These are phyloP conservation scores for Hemicentrotus pulcherrimus DNA, from an alignment of 35 echinoderm and acorn worm genomes.

Conservation along the genomic window DNA sequence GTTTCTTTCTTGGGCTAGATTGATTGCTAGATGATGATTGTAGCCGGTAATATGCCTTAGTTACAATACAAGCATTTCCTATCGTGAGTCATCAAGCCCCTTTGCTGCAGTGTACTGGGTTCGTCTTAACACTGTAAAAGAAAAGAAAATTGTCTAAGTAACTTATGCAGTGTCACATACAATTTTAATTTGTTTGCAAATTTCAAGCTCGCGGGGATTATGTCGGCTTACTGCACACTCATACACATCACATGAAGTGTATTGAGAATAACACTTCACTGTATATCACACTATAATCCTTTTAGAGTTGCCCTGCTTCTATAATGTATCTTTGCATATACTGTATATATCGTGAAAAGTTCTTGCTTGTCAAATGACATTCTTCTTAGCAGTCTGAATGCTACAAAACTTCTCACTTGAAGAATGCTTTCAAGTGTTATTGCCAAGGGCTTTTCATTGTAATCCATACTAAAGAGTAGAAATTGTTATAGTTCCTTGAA, in stretches of 20 bases:
- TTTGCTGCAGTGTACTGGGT: neutral
- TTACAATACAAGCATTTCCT: constrained; percentile 19
- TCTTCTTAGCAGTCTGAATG: neutral
- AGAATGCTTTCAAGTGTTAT: neutral
- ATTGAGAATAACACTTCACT: neutral
- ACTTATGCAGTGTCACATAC: constrained; percentile 17
- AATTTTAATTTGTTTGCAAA: constrained; percentile 20
- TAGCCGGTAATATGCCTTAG: neutral
- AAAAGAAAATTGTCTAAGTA: neutral
- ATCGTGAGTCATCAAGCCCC: neutral
- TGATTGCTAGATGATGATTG: neutral
- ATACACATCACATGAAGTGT: constrained; percentile 18
- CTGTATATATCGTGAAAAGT: neutral
- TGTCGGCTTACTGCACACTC: neutral
- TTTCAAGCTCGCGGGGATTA: neutral
- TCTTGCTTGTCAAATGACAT: neutral
- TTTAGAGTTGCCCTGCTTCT: neutral
- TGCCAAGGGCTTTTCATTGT: too few relatives aligned
- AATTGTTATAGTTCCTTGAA: too few relatives aligned
- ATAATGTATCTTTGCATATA: neutral
- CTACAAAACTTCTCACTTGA: neutral
- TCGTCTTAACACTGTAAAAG: neutral
- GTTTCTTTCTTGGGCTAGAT: neutral
- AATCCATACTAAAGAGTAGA: too few relatives aligned
- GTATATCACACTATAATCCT: neutral